phyloP scores from a whole-genome alignment of 2,797 vertebrate species.

The Phyllotis vaccarum region DNA sequence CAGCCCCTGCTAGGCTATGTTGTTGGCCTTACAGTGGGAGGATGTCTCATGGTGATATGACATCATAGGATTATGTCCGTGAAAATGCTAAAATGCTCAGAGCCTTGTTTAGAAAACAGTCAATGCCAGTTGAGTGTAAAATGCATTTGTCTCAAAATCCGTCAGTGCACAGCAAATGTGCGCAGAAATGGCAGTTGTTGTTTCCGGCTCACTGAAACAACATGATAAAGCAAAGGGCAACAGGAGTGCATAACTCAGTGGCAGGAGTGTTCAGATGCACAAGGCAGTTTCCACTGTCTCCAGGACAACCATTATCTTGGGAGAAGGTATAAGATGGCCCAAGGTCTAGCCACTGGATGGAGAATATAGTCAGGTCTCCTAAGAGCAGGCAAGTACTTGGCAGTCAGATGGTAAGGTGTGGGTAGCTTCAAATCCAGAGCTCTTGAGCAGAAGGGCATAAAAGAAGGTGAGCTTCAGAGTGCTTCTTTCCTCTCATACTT shows the following conservation, averaged over 20 bases:
- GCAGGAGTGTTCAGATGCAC: too few relatives aligned
- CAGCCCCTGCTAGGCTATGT: not conserved
- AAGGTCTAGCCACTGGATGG: fast-evolving
- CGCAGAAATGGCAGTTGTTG: not conserved
- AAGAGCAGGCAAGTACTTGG: not conserved
- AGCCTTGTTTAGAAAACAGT: not conserved
- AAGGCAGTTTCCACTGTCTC: not conserved
- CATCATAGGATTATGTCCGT: not conserved
- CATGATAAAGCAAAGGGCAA: not conserved
- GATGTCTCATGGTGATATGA: too few relatives aligned
- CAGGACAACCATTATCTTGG: not conserved
- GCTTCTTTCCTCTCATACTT: not conserved
- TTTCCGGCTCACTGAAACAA: not conserved
- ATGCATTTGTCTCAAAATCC: not conserved
- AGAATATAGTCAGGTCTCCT: fast-evolving
- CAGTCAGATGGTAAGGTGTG: fast-evolving
- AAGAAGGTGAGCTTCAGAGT: not conserved
- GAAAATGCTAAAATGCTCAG: not conserved
- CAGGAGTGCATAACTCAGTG: not conserved
- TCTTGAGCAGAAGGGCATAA: not conserved
- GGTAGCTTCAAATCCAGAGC: not conserved
- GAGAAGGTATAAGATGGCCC: not conserved
- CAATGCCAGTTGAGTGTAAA: not conserved
- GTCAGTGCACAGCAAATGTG: fast-evolving
- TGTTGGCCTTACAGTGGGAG: not conserved